Percentiles rank a stretch among this genome's conserved stretches.
phyloP scores from a whole-genome alignment of 2,888 invertebrate species.

The Agrotis exclamationis region DNA sequence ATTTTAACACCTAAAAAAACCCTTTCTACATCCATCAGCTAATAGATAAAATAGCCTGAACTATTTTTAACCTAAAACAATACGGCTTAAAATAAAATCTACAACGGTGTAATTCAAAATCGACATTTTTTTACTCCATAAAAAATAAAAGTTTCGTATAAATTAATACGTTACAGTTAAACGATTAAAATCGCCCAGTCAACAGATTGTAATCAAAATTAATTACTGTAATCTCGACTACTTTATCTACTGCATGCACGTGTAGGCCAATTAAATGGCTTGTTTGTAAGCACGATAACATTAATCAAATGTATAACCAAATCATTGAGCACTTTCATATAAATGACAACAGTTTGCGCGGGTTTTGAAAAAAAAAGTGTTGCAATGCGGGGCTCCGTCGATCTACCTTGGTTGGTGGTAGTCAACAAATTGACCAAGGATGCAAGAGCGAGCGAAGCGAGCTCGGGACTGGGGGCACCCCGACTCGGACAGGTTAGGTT shows the following conservation, averaged over 20 bases:
- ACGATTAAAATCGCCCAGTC: slow-evolving; percentile 31
- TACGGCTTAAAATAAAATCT: neutral
- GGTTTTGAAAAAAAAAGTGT: slow-evolving; percentile 4
- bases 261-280: slow-evolving; percentile 51
- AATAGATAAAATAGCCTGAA: neutral
- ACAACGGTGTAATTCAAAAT: neutral
- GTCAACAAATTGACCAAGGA: too few relatives aligned
- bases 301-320: slow-evolving; percentile 52
- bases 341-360: neutral
- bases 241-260: slow-evolving; percentile 50
- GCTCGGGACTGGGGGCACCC: too few relatives aligned
- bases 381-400: too few relatives aligned
- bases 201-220: slow-evolving; percentile 59
- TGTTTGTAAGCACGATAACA: slow-evolving; percentile 47
- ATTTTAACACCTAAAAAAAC: neutral
- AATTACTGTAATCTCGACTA: slow-evolving; percentile 57
- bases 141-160: slow-evolving; percentile 10
- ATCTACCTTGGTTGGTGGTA: too few relatives aligned
- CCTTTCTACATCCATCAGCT: too few relatives aligned
- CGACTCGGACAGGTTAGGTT: too few relatives aligned
- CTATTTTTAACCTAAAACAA: neutral
- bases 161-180: slow-evolving; percentile 33
- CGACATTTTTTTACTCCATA: neutral
- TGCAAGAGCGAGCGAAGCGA: too few relatives aligned
- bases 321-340: slow-evolving; percentile 29